A percentile compares a stretch with the other conserved stretches of the same genome.
Conservation (phyloP, 1,140 invertebrate species). For the Atta cephalotes region DNA sequence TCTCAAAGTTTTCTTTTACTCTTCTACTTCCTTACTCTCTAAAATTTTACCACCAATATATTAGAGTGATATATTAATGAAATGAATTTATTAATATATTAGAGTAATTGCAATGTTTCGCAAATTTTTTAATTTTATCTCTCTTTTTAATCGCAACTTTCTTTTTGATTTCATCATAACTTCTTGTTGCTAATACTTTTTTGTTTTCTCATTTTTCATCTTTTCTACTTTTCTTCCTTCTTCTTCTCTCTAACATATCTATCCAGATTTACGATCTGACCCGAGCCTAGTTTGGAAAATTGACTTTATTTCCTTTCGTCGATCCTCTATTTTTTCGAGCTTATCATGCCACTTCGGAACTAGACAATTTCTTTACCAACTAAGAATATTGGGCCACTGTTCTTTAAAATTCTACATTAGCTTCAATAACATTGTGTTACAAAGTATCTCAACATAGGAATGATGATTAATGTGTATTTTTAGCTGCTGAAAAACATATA, state of each 20-base stretch:
- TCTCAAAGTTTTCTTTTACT: background rate
- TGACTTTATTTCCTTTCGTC: slow-evolving; percentile 72
- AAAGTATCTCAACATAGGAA: too few relatives aligned
- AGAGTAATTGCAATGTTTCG: too few relatives aligned
- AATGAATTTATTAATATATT: too few relatives aligned
- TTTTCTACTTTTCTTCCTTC: background rate
- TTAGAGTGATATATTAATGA: too few relatives aligned
- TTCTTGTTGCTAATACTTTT: background rate
- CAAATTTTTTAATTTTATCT: background rate
- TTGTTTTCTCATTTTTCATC: slow-evolving; percentile 47
- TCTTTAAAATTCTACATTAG: slow-evolving; percentile 32
- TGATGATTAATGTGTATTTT: too few relatives aligned
- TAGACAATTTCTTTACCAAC: slow-evolving; percentile 58
- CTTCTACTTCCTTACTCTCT: background rate
- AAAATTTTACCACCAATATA: background rate
- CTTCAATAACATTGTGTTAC: too few relatives aligned
- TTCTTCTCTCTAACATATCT: slow-evolving; percentile 29
- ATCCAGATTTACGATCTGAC: slow-evolving; percentile 9
- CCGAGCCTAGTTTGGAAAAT: slow-evolving; percentile 49
- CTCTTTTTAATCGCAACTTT: background rate
- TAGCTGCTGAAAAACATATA: too few relatives aligned
- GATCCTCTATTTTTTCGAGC: slow-evolving; percentile 52
- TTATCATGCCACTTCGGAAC: slow-evolving; percentile 67
- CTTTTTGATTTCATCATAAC: background rate
- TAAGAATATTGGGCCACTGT: slow-evolving; percentile 64